Conservation (phyloP, 2,113 vertebrate species). For the Peucedramus taeniatus region DNA sequence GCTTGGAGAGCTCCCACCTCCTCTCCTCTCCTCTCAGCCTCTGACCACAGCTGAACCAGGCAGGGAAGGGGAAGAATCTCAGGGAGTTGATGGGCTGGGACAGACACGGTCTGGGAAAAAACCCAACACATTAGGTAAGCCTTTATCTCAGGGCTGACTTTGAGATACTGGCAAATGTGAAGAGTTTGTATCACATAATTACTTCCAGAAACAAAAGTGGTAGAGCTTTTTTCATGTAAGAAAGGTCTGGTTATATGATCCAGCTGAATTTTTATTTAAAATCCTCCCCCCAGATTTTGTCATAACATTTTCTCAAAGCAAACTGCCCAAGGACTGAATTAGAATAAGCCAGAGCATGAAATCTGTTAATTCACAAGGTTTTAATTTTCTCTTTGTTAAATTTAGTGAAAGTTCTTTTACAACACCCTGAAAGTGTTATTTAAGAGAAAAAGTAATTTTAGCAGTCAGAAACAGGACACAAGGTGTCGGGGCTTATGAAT, state of each 20-base stretch:
- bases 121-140: background rate
- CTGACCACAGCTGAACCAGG: background rate
- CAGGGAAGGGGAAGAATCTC: background rate
- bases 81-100: background rate
- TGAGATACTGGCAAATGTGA: background rate
- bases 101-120: background rate
- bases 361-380: background rate
- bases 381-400: background rate
- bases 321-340: background rate
- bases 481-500: background rate
- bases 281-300: background rate
- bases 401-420: background rate
- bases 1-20: background rate
- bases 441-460: background rate
- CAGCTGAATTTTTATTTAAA: background rate
- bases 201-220: background rate
- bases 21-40: background rate
- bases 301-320: background rate
- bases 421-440: background rate
- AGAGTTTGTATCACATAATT: background rate
- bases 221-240: background rate
- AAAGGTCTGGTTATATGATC: background rate
- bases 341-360: background rate
- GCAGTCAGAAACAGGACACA: background rate
- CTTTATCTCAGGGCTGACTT: background rate